Evolutionary conservation across 2,797 vertebrate species (phyloP).

Genomic region (Rhinophrynus dorsalis): DNA sequence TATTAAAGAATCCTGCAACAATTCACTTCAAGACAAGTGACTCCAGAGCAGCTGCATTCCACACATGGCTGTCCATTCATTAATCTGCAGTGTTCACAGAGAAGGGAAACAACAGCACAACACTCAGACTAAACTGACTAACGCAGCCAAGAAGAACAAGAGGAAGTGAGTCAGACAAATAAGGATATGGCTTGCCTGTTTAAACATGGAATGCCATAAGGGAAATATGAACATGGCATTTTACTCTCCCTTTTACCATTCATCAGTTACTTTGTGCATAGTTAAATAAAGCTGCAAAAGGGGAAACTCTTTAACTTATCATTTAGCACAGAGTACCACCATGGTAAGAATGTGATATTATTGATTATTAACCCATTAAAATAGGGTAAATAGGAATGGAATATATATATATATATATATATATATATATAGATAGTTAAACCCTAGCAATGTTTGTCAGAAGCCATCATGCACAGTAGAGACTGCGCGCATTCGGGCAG

Average conservation of each 20-base stretch:
- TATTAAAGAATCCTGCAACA: slow-evolving; percentile 27
- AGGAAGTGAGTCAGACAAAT: slow-evolving; percentile 42
- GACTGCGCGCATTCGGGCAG: no score
- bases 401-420: no score
- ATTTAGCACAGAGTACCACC: no score
- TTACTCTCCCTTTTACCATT: slow-evolving; percentile 2
- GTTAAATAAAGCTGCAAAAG: neutral
- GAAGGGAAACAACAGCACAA: neutral
- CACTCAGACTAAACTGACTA: slow-evolving; percentile 25
- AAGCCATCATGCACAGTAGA: no score
- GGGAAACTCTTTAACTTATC: no score
- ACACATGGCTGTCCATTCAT: slow-evolving; percentile 35
- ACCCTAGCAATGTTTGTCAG: no score
- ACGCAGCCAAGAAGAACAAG: slow-evolving; percentile 19
- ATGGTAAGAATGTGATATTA: no score
- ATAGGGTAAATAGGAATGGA: no score
- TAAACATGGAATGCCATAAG: slow-evolving; percentile 24
- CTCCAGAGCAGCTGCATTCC: slow-evolving; percentile 31
- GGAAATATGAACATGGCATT: neutral
- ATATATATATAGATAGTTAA: no score
- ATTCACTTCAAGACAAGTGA: slow-evolving; percentile 27
- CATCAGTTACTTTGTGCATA: neutral
- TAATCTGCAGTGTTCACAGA: slow-evolving; percentile 11
- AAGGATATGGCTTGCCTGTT: slow-evolving; percentile 26
- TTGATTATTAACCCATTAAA: no score